A percentile compares a stretch with the other conserved stretches of the same genome.
These are phyloP conservation scores for Cryptophagus acutangulus DNA, from an alignment of 2,888 invertebrate species.

Conservation along the genomic window DNA sequence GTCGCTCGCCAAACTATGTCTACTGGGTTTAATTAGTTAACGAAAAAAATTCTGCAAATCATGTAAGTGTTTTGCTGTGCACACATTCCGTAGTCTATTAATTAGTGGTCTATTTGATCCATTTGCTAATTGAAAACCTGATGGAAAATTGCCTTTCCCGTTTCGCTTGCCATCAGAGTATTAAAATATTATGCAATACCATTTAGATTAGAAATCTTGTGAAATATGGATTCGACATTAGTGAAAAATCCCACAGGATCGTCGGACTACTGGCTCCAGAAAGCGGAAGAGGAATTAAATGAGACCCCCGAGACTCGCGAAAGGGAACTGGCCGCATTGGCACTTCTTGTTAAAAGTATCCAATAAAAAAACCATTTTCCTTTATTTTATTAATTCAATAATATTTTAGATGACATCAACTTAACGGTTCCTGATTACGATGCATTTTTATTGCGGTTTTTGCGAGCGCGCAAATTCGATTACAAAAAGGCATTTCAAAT, in stretches of 20 bases:
- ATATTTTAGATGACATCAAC: conserved; percentile 41
- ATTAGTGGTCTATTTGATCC: too few relatives aligned
- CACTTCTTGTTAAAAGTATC: conserved; percentile 38
- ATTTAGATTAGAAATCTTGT: too few relatives aligned
- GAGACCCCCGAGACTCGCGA: conserved; percentile 42
- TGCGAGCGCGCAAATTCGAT: conserved; percentile 55
- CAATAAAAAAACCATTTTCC: conserved; percentile 13
- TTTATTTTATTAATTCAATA: not conserved
- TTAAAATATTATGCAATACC: too few relatives aligned
- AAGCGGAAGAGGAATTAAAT: conserved; percentile 43
- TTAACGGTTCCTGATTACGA: conserved; percentile 51
- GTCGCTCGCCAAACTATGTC: too few relatives aligned
- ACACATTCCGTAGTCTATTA: too few relatives aligned
- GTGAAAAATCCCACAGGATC: conserved; percentile 4
- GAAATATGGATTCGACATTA: too few relatives aligned
- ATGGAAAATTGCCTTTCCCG: too few relatives aligned
- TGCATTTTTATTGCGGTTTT: conserved; percentile 54
- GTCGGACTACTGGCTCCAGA: conserved; percentile 39
- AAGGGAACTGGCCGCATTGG: conserved; percentile 37
- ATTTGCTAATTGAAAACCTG: too few relatives aligned
- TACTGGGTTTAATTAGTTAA: too few relatives aligned
- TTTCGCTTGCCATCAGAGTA: too few relatives aligned
- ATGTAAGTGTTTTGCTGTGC: too few relatives aligned
- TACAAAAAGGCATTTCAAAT: conserved; percentile 48
- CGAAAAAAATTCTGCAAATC: too few relatives aligned